A percentile compares a stretch with the other conserved stretches of the same genome.
Conservation (phyloP, 53 echinoderm and acorn worm species). For the Apostichopus leukothele region DNA sequence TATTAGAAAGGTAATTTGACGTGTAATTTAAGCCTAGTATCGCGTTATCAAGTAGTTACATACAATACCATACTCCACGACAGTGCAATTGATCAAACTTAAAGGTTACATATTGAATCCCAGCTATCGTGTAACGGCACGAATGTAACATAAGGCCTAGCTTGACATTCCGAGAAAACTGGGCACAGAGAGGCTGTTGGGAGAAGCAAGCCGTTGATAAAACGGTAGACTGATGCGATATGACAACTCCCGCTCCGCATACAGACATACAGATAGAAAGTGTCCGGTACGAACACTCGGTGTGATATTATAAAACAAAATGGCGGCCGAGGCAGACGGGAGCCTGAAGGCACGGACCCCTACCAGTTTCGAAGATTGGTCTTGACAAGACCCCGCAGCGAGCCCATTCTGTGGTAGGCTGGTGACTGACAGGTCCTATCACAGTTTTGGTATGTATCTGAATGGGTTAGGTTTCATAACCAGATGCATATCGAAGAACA, state of each 20-base stretch:
- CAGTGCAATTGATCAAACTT: background rate
- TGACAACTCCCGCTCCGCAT: constrained; percentile 35
- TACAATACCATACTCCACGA: background rate
- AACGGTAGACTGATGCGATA: constrained; percentile 9
- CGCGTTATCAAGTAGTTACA: constrained; percentile 9
- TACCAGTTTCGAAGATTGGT: constrained; percentile 15
- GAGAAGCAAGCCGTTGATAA: background rate
- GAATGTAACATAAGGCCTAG: constrained; percentile 34
- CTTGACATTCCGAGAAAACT: constrained; percentile 34
- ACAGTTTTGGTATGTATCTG: constrained; percentile 35
- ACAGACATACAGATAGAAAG: constrained; percentile 40
- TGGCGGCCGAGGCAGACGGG: constrained; percentile 46
- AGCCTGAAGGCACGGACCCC: constrained; percentile 47
- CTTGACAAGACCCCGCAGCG: constrained; percentile 37
- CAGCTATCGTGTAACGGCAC: constrained; percentile 24
- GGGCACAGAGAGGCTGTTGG: background rate
- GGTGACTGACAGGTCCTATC: constrained; percentile 46
- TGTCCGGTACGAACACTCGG: constrained; percentile 32
- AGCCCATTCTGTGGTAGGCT: constrained; percentile 39
- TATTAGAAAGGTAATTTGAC: background rate
- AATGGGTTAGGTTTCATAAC: constrained; percentile 30
- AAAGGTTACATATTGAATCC: constrained; percentile 25
- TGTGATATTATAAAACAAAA: constrained; percentile 43
- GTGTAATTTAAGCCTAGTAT: constrained; percentile 21
- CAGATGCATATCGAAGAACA: background rate